Evolutionary conservation across 2,797 vertebrate species (phyloP), one percentile per base, ranked within the genome.

Genomic region (Molossus molossus): DNA sequence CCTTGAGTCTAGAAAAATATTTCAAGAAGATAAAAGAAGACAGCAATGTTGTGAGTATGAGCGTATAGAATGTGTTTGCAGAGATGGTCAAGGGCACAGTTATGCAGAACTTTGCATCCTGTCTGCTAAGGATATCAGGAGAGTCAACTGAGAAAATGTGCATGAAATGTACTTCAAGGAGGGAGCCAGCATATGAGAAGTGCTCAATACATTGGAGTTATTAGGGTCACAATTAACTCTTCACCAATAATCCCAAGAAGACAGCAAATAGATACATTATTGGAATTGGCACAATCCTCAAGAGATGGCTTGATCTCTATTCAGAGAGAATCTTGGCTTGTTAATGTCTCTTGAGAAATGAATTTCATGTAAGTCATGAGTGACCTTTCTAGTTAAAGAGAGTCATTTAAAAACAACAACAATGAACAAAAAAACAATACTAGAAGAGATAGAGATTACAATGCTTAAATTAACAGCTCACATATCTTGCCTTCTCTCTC

Each of bases 251-350:
- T 77, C 53, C 48, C 64, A 27, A 87, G 37, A 89, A 92, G 53
- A 89, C 8, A 83, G 53, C 25, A 92, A 86, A 64, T 11, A 87
- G 37, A 70, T 60, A 67, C 92, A 13, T 18, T 10, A 70, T 11
- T 60, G 45, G n/a, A 87, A 80, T 23, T 79, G 37, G 21, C 21
- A 82, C 18, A 58, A 6, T 72, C 58, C 21, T 90, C 53, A 86
- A 85, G 33, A 92, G 11, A 27, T 82, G 48, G 8, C 55, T 77
- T 67, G 18, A n/a, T 73, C n/a, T 70, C 88, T 87, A 25, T 70
- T 40, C 62, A 65, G 48, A 90, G 11, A 90, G 84, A 67, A 91
- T n/a, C 45, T 75, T 86, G 57, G 23, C 58, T 96, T 85, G n/a
- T 50, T 64, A 53, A 82, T 27, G 3, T 84, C 62, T 77, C 60